phyloP scores from a whole-genome alignment of 2,113 vertebrate genomes.

The Pleuronectes platessa region DNA sequence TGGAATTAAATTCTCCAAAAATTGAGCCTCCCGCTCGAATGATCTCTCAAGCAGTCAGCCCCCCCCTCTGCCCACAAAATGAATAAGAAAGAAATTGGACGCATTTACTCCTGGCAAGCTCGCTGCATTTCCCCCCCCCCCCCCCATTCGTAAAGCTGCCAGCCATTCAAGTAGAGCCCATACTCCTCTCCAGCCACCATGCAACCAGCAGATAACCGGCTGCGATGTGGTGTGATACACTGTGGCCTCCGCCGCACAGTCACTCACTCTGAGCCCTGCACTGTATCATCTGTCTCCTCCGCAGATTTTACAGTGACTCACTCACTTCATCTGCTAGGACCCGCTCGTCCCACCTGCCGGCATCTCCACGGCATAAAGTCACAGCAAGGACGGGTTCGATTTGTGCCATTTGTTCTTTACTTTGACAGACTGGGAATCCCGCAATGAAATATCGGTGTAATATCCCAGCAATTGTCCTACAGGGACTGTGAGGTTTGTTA shows the following conservation, averaged over 20 bases:
- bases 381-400: slow-evolving; percentile 30
- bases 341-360: slow-evolving; percentile 48
- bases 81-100: slow-evolving; percentile 41
- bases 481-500: neutral
- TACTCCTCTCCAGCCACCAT: slow-evolving; percentile 32
- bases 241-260: slow-evolving; percentile 41
- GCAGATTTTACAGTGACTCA: slow-evolving; percentile 48
- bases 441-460: slow-evolving; percentile 6
- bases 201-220: slow-evolving; percentile 53
- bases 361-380: slow-evolving; percentile 57
- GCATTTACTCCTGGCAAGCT: slow-evolving; percentile 41
- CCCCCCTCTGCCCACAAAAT: neutral
- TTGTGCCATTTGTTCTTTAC: slow-evolving; percentile 15
- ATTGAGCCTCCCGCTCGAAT: slow-evolving; percentile 3
- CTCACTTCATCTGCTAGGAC: slow-evolving; percentile 44
- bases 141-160: slow-evolving; percentile 45
- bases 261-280: slow-evolving; percentile 43
- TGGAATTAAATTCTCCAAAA: slow-evolving; percentile 52
- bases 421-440: slow-evolving; percentile 11
- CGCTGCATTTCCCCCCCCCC: slow-evolving; percentile 17
- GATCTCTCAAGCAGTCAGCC: slow-evolving; percentile 39
- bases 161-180: slow-evolving; percentile 27
- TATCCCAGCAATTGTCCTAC: slow-evolving; percentile 4
- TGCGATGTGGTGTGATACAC: slow-evolving; percentile 48
- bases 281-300: slow-evolving; percentile 65